Base-by-base conservation (phyloP, 2,888 invertebrate genomes). In the Anarsia innoxiella region DNA sequence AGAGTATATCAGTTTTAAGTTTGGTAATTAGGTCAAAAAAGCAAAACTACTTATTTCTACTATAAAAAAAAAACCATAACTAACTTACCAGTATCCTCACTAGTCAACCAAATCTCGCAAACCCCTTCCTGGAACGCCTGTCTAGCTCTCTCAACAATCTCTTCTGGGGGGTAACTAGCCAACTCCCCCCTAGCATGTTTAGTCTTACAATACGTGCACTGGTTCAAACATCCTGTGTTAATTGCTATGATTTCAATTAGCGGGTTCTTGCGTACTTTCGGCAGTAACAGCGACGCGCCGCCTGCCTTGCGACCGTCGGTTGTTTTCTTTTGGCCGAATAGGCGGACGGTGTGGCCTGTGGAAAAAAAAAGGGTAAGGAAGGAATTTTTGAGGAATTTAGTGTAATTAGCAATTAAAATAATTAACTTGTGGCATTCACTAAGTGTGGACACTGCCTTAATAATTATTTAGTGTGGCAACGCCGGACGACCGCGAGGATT, bases 171-270 rank as follows among this genome's bases (percentile, higher is more conserved):
- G 68, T 98, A 98, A 64, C 97, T 97, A 0, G 95, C 97, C n/a
- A 99, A 75, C 64, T 98, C 96, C 0, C 99, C 99, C 33, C 99
- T 78, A 0, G 99, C 99, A 70, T 97, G 97, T 65, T 97, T 98
- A 0, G 98, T 99, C 77, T 99, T 99, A 66, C 99, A 99, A 64
- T 99, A 99, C 0, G 99, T 98, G 70, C 99, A 99, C 60, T 97
- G 96, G 80, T 99, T 99, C 2, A 99, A 82, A 57, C 99, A 99
- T 0, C 97, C 97, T 0, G 97, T 96, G 69, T 96, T 97, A 31
- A 98, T 95, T 0, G 97, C 91, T 41, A 98, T 97, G 38, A 99
- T 99, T 86, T 99, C 99, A 41, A 99, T 93, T 0, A 99, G 85
- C 0, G 97, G 96, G 77, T 99, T 99, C 61, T 95, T 93, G 34